Evolutionary conservation across 1,140 invertebrate species (phyloP).

Genomic region (Ostrea edulis): DNA sequence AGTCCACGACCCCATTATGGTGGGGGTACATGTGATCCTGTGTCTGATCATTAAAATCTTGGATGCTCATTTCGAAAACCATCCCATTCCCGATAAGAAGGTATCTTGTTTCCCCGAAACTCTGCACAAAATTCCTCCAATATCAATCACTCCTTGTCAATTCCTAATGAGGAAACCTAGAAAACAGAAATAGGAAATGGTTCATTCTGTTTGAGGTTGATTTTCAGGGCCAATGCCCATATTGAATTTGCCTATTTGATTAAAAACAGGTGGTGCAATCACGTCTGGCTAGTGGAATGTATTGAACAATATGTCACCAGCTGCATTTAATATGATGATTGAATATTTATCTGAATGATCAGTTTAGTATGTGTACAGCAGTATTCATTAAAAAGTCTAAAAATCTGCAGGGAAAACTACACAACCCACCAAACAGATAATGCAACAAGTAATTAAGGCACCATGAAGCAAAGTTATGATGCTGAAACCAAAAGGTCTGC

Average conservation of each 20-base stretch:
- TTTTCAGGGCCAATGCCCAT: background rate
- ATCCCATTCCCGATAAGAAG: constrained; percentile 46
- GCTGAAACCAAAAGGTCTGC: too few species aligned
- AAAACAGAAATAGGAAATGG: background rate
- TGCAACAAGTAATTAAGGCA: too few species aligned
- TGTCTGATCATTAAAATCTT: constrained; percentile 39
- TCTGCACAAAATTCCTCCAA: background rate
- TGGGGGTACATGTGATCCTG: constrained; percentile 40
- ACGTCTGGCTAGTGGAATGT: background rate
- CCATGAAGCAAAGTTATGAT: too few species aligned
- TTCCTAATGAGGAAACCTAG: constrained; percentile 28
- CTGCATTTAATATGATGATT: background rate
- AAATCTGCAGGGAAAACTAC: too few species aligned
- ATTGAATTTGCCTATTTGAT: constrained; percentile 16
- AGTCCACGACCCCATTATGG: constrained; percentile 48
- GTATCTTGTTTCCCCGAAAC: constrained; percentile 5
- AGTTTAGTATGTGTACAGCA: background rate
- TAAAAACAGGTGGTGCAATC: constrained; percentile 31
- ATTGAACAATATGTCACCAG: background rate
- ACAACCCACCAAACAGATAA: too few species aligned
- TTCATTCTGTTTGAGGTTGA: background rate
- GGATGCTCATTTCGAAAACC: constrained; percentile 52
- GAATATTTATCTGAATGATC: background rate
- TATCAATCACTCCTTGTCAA: constrained; percentile 26
- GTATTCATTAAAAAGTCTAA: too few species aligned